Evolutionary conservation across 2,888 invertebrate genomes (phyloP), one percentile per base, ranked within the genome.

Genomic region (Crepidodera aurea): DNA sequence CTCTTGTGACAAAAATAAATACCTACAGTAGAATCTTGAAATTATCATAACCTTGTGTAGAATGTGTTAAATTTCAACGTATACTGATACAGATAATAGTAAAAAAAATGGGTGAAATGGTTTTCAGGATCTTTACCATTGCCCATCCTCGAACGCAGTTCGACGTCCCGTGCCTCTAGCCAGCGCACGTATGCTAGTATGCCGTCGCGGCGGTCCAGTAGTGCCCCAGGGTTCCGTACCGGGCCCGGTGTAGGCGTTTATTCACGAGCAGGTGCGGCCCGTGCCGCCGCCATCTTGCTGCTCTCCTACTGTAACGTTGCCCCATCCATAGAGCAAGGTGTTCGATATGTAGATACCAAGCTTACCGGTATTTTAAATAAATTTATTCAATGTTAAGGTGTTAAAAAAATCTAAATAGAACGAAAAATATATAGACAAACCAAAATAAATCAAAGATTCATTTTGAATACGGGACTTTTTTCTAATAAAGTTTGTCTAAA

Each of bases 271-370:
- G 93, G 93, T 92, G 92, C 92, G 88, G 93, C 93, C 84, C 90
- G 92, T 83, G 88, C 91, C 85, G 93, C 93, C 86, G 93, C 93
- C 90, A 92, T 93, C 90, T 92, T 93, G 91, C 90, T 93, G 86
- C 92, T 93, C 87, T 93, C 93, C 87, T 92, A 73, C 66, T 72
- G 91, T 87, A 91, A 51, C 46, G 55, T 25, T 12, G 22, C 63
- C 19, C 51, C 63, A 8, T 25, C 55, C 13, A 6, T 50, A 51
- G 63, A 59, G 18, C 25, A 27, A 27, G 54, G 19, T 19, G 59
- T 25, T 42, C 25, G 37, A 22, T 25, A 42, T 55, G 37, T 50
- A 55, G 63, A 59, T 59, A 63, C 59, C 54, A 50, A 54, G 12
- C 48, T 59, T 27, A 37, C 54, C 27, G 63, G 59, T 59, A 63